phyloP scores from a whole-genome alignment of 2,113 vertebrate genomes.

The Isurus oxyrinchus region DNA sequence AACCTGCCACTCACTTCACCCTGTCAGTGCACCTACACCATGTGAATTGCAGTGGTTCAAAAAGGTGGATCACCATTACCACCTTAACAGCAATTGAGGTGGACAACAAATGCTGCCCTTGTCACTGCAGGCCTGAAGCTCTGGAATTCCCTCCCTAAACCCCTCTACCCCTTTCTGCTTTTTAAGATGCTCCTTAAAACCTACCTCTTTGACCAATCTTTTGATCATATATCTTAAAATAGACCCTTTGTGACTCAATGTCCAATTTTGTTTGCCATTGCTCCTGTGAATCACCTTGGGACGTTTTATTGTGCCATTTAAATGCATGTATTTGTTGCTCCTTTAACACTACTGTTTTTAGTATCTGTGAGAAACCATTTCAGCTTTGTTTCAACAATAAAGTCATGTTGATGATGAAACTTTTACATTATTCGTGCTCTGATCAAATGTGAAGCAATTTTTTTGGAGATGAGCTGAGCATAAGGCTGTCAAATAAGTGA shows the following conservation, averaged over 20 bases:
- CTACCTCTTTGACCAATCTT: neutral
- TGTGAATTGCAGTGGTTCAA: too few species aligned
- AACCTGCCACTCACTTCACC: too few species aligned
- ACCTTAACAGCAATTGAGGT: too few species aligned
- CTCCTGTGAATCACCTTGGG: neutral
- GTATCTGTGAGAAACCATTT: neutral
- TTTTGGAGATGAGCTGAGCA: neutral
- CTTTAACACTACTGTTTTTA: neutral
- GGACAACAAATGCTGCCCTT: too few species aligned
- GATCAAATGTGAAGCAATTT: neutral
- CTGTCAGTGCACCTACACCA: too few species aligned
- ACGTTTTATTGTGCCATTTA: neutral
- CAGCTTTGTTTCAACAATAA: neutral
- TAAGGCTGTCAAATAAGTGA: neutral
- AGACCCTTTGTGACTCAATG: neutral
- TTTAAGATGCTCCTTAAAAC: neutral
- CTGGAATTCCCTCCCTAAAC: neutral
- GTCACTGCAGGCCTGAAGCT: too few species aligned
- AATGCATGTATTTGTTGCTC: neutral
- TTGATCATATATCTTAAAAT: neutral
- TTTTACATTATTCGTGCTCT: neutral
- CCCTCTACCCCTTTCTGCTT: neutral
- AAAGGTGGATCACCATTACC: too few species aligned
- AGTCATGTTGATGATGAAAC: neutral
- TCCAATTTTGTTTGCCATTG: too few species aligned